A percentile compares a stretch with the other conserved stretches of the same genome.
These are phyloP conservation scores for Bombus confusus DNA, from an alignment of 1,140 invertebrate genomes.

Conservation along the genomic window DNA sequence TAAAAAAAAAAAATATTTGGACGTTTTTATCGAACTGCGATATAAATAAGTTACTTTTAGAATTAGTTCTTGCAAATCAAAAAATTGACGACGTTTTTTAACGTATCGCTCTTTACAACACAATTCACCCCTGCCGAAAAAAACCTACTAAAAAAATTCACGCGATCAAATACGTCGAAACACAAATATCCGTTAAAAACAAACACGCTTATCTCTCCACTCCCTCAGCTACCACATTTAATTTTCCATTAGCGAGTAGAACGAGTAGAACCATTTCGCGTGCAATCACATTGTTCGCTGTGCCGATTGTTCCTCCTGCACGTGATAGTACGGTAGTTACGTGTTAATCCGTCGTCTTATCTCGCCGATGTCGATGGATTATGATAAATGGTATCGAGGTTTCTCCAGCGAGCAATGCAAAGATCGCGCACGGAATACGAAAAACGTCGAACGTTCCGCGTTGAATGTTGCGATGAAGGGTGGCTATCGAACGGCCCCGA, in stretches of 20 bases:
- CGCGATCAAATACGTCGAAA: not conserved
- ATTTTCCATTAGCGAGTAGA: not conserved
- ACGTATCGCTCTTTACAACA: no score
- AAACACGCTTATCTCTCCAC: no score
- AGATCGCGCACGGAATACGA: constrained; percentile 47
- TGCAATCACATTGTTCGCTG: not conserved
- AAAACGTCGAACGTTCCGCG: constrained; percentile 47
- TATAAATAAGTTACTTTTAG: no score
- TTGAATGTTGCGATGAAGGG: constrained; percentile 62
- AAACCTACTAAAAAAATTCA: not conserved
- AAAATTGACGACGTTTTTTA: not conserved
- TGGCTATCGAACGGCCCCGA: constrained; percentile 70
- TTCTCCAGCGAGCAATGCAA: constrained; percentile 33
- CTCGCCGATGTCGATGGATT: constrained; percentile 38
- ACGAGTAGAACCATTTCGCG: not conserved
- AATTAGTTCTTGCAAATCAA: not conserved
- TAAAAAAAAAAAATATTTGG: no score
- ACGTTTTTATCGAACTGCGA: no score
- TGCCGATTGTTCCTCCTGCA: not conserved
- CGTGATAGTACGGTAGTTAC: not conserved
- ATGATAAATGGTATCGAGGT: constrained; percentile 42
- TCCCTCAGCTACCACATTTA: not conserved
- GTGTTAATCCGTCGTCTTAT: constrained; percentile 25
- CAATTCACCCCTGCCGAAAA: fast-evolving
- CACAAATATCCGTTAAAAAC: not conserved